Evolutionary conservation across 2,113 vertebrate species (phyloP).

Genomic region (Hippoglossus stenolepis): DNA sequence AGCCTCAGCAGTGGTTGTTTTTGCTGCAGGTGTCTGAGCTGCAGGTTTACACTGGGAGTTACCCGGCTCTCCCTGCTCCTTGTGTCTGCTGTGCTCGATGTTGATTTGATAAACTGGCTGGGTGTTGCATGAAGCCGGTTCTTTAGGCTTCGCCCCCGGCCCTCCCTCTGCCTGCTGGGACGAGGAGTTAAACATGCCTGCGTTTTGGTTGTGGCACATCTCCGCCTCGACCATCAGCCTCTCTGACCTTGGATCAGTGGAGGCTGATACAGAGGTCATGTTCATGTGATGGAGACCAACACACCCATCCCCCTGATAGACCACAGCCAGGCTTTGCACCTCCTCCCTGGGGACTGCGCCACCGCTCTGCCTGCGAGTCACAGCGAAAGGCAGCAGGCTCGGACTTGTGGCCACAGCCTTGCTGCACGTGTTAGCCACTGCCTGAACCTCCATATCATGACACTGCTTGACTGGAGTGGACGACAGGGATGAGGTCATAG

Average conservation of each 20-base stretch:
- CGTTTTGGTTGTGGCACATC: slow-evolving; percentile 58
- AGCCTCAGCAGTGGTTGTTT: slow-evolving; percentile 47
- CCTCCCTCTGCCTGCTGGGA: slow-evolving; percentile 60
- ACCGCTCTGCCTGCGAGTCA: slow-evolving; percentile 62
- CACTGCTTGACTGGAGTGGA: slow-evolving; percentile 63
- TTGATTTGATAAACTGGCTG: slow-evolving; percentile 82
- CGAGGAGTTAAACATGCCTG: slow-evolving; percentile 43
- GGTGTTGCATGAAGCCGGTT: slow-evolving; percentile 55
- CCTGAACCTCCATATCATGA: slow-evolving; percentile 92
- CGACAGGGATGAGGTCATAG: slow-evolving; percentile 86
- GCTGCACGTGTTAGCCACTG: slow-evolving; percentile 86
- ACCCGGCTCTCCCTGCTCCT: slow-evolving; percentile 37
- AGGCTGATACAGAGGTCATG: background rate
- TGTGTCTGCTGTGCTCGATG: slow-evolving; percentile 60
- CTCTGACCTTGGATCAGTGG: slow-evolving; percentile 64
- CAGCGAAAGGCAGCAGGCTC: slow-evolving; percentile 84
- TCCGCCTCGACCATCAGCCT: slow-evolving; percentile 63
- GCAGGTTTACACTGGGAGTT: slow-evolving; percentile 26
- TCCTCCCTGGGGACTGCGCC: slow-evolving; percentile 68
- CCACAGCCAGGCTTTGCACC: slow-evolving; percentile 80
- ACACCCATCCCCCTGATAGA: slow-evolving; percentile 70
- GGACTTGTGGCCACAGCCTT: slow-evolving; percentile 92
- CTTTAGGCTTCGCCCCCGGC: slow-evolving; percentile 67
- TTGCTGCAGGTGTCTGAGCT: slow-evolving; percentile 23
- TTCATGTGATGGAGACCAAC: slow-evolving; percentile 40